Evolutionary conservation across 2,888 invertebrate species (phyloP).

Genomic region (Theretra japonica): DNA sequence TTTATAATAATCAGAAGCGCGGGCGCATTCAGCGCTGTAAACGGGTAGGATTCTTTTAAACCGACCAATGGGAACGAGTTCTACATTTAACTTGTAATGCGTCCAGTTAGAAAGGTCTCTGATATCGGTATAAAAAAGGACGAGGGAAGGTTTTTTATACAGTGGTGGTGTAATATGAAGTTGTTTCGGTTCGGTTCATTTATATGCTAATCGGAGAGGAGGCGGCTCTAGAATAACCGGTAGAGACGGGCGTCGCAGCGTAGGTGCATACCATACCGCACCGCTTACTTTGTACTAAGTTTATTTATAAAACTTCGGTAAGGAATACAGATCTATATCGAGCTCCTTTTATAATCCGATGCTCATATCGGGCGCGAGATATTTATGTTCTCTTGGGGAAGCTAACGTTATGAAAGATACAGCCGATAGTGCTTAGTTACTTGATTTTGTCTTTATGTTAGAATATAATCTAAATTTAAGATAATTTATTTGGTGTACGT

Average conservation of each 20-base stretch:
- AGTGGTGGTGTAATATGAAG: slow-evolving; percentile 72
- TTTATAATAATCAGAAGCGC: slow-evolving; percentile 65
- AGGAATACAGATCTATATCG: slow-evolving; percentile 22
- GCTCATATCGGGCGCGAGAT: neutral
- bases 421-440: too few relatives aligned
- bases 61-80: slow-evolving; percentile 63
- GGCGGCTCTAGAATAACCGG: slow-evolving; percentile 73
- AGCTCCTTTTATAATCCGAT: slow-evolving; percentile 15
- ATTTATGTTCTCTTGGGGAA: neutral
- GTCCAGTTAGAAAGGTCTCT: slow-evolving; percentile 55
- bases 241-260: slow-evolving; percentile 52
- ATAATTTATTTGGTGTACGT: too few relatives aligned
- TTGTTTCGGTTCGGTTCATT: slow-evolving; percentile 79
- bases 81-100: slow-evolving; percentile 62
- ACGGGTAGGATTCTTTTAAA: slow-evolving; percentile 45
- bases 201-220: slow-evolving; percentile 80
- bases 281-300: slow-evolving; percentile 47
- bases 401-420: neutral
- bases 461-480: too few relatives aligned
- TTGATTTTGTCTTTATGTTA: too few relatives aligned
- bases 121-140: slow-evolving; percentile 27
- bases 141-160: slow-evolving; percentile 34
- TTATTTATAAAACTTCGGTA: slow-evolving; percentile 37
- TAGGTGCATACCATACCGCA: slow-evolving; percentile 51
- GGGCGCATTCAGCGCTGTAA: slow-evolving; percentile 53